Percentiles rank a stretch among this genome's conserved stretches.
These are phyloP conservation scores for Rhizomys pruinosus DNA, from an alignment of 2,113 vertebrate genomes.

Conservation along the genomic window DNA sequence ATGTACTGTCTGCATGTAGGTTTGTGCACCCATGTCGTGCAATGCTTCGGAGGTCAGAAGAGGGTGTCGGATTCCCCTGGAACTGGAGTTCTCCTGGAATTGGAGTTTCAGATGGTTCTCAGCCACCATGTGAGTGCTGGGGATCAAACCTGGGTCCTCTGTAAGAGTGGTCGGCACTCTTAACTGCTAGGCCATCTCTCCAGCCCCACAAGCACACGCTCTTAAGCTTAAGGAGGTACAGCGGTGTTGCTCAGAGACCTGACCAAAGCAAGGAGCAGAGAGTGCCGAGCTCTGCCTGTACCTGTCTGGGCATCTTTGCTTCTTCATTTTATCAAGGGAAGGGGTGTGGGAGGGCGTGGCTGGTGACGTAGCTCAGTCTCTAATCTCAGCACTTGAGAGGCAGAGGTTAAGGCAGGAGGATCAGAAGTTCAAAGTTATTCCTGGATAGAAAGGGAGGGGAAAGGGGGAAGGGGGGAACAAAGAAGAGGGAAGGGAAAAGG, in stretches of 20 bases:
- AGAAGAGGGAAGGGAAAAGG: background rate
- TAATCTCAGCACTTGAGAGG: background rate
- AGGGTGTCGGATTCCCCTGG: no score
- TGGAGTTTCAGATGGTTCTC: no score
- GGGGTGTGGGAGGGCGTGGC: background rate
- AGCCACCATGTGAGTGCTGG: no score
- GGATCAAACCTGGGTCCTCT: no score
- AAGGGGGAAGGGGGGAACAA: no score
- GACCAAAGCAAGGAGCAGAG: background rate
- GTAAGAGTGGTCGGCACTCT: no score
- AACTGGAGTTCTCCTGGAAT: no score
- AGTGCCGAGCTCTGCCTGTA: background rate
- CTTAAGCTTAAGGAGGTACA: background rate
- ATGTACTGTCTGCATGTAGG: no score
- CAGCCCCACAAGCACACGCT: background rate
- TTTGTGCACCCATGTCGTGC: no score
- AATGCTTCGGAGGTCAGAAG: no score
- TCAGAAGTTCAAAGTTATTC: background rate
- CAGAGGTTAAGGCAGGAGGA: background rate
- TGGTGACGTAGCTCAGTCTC: background rate
- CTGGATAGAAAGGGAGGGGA: background rate
- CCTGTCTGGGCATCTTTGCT: background rate
- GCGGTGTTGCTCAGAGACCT: background rate
- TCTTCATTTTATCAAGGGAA: constrained; percentile 26
- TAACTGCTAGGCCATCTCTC: no score